phyloP scores from a whole-genome alignment of 2,113 vertebrate genomes.

The Psilopogon haemacephalus region DNA sequence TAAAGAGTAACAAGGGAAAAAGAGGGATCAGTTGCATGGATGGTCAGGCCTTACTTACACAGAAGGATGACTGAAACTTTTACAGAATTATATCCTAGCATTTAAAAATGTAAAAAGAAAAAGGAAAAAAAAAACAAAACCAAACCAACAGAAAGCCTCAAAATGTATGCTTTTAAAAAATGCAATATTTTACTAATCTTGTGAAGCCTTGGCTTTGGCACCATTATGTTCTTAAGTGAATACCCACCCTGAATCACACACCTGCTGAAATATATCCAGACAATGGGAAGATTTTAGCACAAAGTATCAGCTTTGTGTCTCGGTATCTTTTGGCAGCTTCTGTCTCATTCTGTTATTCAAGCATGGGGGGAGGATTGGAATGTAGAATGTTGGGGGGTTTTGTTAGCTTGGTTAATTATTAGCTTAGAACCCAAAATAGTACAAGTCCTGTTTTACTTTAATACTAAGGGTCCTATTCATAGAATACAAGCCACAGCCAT shows the following conservation, averaged over 20 bases:
- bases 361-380: slow-evolving; percentile 1
- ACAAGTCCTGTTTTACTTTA: slow-evolving; percentile 49
- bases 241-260: neutral
- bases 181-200: neutral
- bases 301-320: slow-evolving; percentile 14
- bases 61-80: neutral
- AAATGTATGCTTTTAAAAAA: neutral
- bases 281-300: neutral
- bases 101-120: neutral
- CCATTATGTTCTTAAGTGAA: neutral
- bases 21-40: neutral
- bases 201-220: neutral
- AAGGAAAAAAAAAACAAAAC: too few relatives aligned
- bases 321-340: slow-evolving; percentile 32
- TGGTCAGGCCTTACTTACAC: neutral
- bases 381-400: neutral
- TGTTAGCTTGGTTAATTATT: slow-evolving; percentile 71
- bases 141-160: neutral
- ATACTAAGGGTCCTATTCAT: slow-evolving; percentile 39
- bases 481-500: slow-evolving; percentile 19
- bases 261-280: neutral
- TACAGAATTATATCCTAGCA: neutral
- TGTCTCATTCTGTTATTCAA: slow-evolving; percentile 45
- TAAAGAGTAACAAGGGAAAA: neutral
- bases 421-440: slow-evolving; percentile 66